These are phyloP conservation scores for Gymnocephalus cernua DNA, from an alignment of 2,113 vertebrate genomes.

Conservation along the genomic window DNA sequence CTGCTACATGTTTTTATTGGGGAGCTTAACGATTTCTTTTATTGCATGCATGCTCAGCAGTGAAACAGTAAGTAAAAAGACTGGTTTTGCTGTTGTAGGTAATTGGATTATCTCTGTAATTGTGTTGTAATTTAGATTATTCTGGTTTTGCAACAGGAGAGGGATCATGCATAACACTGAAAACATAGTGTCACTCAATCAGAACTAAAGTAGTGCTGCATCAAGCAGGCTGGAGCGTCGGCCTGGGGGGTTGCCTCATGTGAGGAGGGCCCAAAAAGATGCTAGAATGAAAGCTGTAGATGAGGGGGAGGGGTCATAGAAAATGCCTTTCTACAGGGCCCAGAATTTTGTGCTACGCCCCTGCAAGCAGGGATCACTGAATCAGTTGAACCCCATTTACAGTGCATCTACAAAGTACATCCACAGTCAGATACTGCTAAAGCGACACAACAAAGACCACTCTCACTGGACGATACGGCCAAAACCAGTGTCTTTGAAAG, in stretches of 20 bases:
- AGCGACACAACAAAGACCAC: conserved; percentile 42
- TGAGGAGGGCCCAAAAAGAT: no score
- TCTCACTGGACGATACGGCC: conserved; percentile 45
- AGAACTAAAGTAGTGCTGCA: neutral
- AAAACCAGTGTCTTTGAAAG: conserved; percentile 57
- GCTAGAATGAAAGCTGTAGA: no score
- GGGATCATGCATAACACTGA: neutral
- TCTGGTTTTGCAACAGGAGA: neutral
- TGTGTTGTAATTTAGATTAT: neutral
- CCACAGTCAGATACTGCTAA: conserved; percentile 53
- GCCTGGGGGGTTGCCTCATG: no score
- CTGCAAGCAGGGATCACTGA: conserved; percentile 29
- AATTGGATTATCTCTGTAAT: conserved; percentile 11
- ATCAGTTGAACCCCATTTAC: neutral
- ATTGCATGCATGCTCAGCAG: conserved; percentile 4
- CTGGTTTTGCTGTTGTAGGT: neutral
- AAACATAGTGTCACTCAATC: neutral
- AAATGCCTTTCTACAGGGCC: no score
- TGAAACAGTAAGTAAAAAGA: conserved; percentile 1
- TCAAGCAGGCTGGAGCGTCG: no score
- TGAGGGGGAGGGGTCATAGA: no score
- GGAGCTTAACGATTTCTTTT: neutral
- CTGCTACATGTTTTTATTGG: conserved; percentile 44
- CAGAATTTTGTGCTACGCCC: no score
- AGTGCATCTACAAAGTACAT: neutral